Conservation (phyloP, 2,113 vertebrate species). For the Serinus canaria region DNA sequence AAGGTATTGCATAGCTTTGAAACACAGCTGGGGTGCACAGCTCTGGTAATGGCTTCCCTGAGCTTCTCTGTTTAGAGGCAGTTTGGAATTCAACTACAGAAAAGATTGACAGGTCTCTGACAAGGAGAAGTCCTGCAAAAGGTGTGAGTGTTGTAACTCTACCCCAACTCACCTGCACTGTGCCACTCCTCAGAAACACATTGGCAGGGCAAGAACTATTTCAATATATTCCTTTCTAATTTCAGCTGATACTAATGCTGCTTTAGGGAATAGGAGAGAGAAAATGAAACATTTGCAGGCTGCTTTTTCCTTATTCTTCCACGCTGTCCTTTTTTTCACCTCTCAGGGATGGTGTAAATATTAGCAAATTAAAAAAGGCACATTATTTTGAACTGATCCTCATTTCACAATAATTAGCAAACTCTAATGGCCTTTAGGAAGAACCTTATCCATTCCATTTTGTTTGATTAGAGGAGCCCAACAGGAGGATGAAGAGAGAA, state of each 20-base stretch:
- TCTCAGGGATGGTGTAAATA: not conserved
- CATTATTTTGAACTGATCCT: not conserved
- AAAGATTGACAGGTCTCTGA: not conserved
- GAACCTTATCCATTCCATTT: not conserved
- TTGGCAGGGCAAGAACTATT: not conserved
- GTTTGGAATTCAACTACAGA: not conserved
- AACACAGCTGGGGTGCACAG: not conserved
- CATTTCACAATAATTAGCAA: not conserved
- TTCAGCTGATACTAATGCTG: not conserved
- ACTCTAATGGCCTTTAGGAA: not conserved
- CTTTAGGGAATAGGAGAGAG: not conserved
- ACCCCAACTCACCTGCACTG: not conserved
- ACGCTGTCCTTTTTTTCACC: not conserved
- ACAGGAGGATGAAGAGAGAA: not conserved
- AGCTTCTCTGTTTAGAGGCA: not conserved
- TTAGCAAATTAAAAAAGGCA: not conserved
- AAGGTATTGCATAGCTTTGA: not conserved
- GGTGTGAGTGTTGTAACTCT: rapidly evolving
- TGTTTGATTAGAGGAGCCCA: not conserved
- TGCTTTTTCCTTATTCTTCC: not conserved
- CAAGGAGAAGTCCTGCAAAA: not conserved
- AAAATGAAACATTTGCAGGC: not conserved
- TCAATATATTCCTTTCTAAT: not conserved
- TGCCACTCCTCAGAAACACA: not conserved
- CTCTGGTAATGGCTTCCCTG: not conserved